Conservation (phyloP, 2,888 invertebrate species). For the Trichogramma evanescens region DNA sequence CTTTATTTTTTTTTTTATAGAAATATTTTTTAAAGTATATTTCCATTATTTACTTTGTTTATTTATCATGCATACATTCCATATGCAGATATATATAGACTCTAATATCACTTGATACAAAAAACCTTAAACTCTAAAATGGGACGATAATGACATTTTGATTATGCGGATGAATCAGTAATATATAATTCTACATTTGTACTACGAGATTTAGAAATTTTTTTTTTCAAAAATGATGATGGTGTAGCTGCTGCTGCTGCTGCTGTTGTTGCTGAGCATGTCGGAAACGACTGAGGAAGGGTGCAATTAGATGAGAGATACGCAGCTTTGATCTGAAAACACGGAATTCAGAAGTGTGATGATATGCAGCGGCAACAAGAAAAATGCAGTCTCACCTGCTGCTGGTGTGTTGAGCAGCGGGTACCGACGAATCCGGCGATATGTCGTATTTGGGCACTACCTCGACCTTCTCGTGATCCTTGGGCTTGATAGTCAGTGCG, state of each 20-base stretch:
- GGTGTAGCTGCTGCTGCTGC: no score
- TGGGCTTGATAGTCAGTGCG: constrained; percentile 10
- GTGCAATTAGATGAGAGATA: constrained; percentile 51
- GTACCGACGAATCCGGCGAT: no score
- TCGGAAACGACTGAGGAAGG: constrained; percentile 37
- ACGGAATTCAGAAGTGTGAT: constrained; percentile 10
- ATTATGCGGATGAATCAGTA: background rate
- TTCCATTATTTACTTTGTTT: constrained; percentile 2
- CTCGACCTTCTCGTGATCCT: background rate
- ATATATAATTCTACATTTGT: background rate
- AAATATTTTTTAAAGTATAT: constrained; percentile 5
- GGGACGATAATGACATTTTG: constrained; percentile 4
- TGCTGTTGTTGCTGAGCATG: background rate
- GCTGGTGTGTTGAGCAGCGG: no score
- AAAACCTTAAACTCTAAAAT: constrained; percentile 7
- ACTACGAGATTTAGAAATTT: constrained; percentile 1
- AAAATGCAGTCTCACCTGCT: no score
- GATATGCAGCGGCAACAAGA: background rate
- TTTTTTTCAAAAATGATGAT: background rate
- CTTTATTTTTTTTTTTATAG: constrained; percentile 18
- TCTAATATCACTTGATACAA: constrained; percentile 11
- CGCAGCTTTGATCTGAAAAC: constrained; percentile 51
- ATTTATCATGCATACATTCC: background rate
- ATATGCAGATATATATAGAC: no score
- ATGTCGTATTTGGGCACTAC: background rate